These are phyloP conservation scores for Hirtodrosophila duncani DNA, from an alignment of 2,888 invertebrate species.

Conservation along the genomic window DNA sequence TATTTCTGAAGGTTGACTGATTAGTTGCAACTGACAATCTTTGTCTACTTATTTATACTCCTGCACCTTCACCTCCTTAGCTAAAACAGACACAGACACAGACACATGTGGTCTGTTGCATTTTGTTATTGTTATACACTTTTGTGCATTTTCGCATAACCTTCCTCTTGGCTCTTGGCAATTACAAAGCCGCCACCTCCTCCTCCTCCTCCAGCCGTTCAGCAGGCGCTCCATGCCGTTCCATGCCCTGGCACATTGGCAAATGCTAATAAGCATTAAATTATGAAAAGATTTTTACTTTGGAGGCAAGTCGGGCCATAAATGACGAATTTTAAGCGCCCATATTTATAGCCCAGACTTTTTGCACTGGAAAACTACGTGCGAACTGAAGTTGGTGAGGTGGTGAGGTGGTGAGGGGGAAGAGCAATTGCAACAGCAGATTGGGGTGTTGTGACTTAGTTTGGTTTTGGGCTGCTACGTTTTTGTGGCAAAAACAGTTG, in stretches of 20 bases:
- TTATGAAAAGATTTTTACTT: conserved; percentile 63
- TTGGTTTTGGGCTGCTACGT: too few species aligned
- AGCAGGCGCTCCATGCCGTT: too few species aligned
- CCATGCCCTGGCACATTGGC: conserved; percentile 24
- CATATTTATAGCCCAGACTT: conserved; percentile 70
- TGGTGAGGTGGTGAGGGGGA: neutral
- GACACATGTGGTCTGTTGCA: conserved; percentile 20
- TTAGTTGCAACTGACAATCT: conserved; percentile 6
- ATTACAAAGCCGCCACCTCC: neutral
- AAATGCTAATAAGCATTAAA: conserved; percentile 70
- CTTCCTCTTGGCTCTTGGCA: conserved; percentile 5
- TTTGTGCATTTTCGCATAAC: conserved; percentile 17
- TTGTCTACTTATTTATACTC: conserved; percentile 2
- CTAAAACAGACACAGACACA: too few species aligned
- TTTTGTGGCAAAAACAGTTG: neutral
- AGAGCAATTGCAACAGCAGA: neutral
- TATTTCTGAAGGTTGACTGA: conserved; percentile 37
- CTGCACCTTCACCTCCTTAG: conserved; percentile 18
- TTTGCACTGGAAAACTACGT: conserved; percentile 66
- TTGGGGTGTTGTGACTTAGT: too few species aligned
- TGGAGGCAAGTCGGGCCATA: conserved; percentile 57
- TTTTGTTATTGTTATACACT: conserved; percentile 2
- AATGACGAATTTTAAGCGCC: conserved; percentile 68
- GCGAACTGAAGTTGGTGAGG: conserved; percentile 10
- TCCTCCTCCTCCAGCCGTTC: neutral